phyloP scores from a whole-genome alignment of 2,113 vertebrate species.

The Saccopteryx bilineata region DNA sequence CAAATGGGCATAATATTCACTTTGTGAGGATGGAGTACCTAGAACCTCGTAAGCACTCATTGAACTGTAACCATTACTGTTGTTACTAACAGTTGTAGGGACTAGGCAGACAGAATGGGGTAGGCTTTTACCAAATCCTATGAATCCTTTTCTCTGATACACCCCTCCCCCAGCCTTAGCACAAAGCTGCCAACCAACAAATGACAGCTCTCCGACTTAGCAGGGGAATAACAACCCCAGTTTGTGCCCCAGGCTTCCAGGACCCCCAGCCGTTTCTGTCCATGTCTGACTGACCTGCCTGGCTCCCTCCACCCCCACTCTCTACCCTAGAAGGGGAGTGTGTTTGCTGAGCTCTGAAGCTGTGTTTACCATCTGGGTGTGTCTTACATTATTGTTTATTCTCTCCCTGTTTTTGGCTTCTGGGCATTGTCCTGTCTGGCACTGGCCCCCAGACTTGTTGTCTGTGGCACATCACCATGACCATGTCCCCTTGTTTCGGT shows the following conservation, averaged over 20 bases:
- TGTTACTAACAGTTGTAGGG: background rate
- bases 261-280: background rate
- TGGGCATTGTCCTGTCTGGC: background rate
- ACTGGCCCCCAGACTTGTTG: background rate
- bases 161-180: background rate
- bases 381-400: slow-evolving; percentile 1
- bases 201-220: background rate
- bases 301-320: accelerated
- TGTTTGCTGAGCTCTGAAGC: background rate
- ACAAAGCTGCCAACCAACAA: background rate
- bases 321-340: background rate
- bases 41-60: background rate
- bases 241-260: background rate
- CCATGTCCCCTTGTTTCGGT: background rate
- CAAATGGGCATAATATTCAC: background rate
- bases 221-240: background rate
- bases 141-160: background rate
- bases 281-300: background rate
- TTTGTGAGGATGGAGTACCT: background rate
- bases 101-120: background rate
- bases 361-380: background rate
- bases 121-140: background rate
- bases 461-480: background rate
- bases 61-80: background rate
- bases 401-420: slow-evolving; percentile 7